Evolutionary conservation across 30 jellyfish, hydroid and myxozoan species (phyloP).

Genomic region (Cassiopea andromeda): DNA sequence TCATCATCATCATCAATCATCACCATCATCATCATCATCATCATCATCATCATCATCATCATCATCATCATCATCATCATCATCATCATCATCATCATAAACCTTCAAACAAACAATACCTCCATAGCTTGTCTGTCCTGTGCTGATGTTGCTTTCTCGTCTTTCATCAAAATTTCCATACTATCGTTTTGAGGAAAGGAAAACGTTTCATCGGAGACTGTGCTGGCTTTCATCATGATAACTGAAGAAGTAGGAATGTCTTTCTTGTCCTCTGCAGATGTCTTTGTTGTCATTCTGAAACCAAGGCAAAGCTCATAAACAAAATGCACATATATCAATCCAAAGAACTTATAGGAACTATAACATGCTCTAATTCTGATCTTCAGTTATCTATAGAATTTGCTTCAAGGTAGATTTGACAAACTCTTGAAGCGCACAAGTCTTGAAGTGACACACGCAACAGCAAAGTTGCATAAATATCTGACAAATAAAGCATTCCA

Average conservation of each 20-base stretch:
- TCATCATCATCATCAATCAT: background rate
- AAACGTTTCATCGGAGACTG: constrained; percentile 19
- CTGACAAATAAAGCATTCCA: too few relatives aligned
- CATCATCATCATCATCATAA: background rate
- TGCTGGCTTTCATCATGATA: constrained; percentile 26
- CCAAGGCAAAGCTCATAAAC: background rate
- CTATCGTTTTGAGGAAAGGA: constrained; percentile 8
- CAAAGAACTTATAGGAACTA: too few relatives aligned
- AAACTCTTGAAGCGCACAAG: too few relatives aligned
- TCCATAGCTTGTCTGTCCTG: background rate
- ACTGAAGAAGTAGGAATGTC: constrained; percentile 5
- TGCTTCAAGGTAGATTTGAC: too few relatives aligned
- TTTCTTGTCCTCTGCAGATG: background rate
- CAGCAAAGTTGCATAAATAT: too few relatives aligned
- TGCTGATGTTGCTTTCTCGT: background rate
- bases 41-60: background rate
- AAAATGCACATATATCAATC: too few relatives aligned
- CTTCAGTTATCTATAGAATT: too few relatives aligned
- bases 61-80: background rate
- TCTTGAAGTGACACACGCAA: too few relatives aligned
- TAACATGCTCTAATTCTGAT: too few relatives aligned
- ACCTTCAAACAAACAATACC: background rate
- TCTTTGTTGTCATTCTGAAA: constrained; percentile 36
- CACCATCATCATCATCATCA: background rate
- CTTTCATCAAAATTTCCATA: background rate